Evolutionary conservation across 2,113 vertebrate genomes (phyloP).

Genomic region (Glaucomys volans): DNA sequence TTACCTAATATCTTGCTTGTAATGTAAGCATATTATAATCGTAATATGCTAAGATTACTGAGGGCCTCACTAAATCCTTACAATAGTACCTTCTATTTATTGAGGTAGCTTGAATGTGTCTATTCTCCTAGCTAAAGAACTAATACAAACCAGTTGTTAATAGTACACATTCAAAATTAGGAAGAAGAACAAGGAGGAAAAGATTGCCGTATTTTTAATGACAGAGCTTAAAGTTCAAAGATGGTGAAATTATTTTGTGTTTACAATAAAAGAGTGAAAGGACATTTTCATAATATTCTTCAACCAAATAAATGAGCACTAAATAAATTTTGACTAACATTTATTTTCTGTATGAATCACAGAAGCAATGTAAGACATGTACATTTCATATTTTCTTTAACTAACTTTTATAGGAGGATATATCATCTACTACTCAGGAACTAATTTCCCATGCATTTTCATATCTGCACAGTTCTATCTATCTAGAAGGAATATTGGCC

Average conservation of each 20-base stretch:
- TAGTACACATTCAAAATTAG: neutral
- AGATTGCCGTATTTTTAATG: neutral
- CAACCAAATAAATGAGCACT: neutral
- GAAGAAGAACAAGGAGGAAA: neutral
- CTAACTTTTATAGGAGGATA: neutral
- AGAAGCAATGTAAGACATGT: neutral
- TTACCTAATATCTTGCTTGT: neutral
- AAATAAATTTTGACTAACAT: neutral
- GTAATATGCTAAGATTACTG: neutral
- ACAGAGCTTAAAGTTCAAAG: neutral
- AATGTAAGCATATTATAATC: no score
- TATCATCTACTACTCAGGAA: neutral
- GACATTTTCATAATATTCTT: neutral
- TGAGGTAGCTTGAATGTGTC: neutral
- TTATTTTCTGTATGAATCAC: neutral
- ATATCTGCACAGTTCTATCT: neutral
- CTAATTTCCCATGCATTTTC: neutral
- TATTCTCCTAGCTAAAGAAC: neutral
- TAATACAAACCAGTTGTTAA: neutral
- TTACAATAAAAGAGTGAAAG: neutral
- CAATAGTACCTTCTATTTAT: neutral
- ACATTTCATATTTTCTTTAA: neutral
- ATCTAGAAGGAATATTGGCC: neutral
- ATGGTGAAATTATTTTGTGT: neutral
- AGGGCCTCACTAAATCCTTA: neutral